Percentiles rank a stretch among this genome's conserved stretches.
Conservation (phyloP, 1,140 invertebrate species). For the Hesperophylax magnus region DNA sequence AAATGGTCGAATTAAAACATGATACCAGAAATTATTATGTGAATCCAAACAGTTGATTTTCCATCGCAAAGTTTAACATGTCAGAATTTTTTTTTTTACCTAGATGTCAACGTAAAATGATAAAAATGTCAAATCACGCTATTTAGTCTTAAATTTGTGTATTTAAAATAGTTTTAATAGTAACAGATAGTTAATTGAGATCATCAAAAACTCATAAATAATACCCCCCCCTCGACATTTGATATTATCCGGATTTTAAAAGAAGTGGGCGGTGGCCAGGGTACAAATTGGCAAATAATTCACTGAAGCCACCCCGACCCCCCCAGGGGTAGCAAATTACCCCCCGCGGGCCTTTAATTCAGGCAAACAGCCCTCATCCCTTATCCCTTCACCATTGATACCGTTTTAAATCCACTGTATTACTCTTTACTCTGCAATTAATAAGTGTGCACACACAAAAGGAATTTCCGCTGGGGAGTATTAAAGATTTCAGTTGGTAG, state of each 20-base stretch:
- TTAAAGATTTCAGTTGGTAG: no score
- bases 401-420: slow-evolving; percentile 22
- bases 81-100: no score
- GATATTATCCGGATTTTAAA: slow-evolving; percentile 12
- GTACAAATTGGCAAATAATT: slow-evolving; percentile 52
- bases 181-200: background rate
- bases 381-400: slow-evolving; percentile 1
- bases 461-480: background rate
- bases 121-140: no score
- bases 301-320: slow-evolving; percentile 20
- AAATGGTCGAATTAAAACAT: no score
- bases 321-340: slow-evolving; percentile 44
- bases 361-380: background rate
- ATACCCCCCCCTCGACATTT: background rate
- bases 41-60: no score
- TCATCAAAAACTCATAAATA: background rate
- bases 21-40: no score
- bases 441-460: background rate
- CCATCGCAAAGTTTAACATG: no score
- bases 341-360: slow-evolving; percentile 34
- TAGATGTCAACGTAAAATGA: no score
- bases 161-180: background rate
- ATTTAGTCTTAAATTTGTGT: background rate
- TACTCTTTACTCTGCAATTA: slow-evolving; percentile 11
- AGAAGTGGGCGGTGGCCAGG: slow-evolving; percentile 33